A percentile compares a stretch with the other conserved stretches of the same genome.
Evolutionary conservation across 2,797 vertebrate genomes (phyloP).

Genomic region (Clarias platycephalus): DNA sequence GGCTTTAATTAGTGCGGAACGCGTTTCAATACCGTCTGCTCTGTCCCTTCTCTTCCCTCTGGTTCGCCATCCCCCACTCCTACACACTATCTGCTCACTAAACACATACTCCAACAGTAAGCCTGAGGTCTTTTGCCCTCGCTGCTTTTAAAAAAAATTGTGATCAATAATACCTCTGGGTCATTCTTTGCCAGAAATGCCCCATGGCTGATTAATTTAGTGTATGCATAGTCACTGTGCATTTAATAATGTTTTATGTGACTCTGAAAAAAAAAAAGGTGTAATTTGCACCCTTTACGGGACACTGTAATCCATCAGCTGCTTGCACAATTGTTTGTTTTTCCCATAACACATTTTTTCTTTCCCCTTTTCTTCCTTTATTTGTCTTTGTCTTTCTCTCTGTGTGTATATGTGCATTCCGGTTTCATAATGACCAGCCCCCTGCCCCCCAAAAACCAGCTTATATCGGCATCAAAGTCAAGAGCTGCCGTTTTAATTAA

Average conservation of each 20-base stretch:
- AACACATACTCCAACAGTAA: not conserved
- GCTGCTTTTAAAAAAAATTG: conserved; percentile 36
- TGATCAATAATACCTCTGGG: conserved; percentile 81
- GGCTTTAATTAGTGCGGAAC: conserved; percentile 88
- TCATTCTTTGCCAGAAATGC: conserved; percentile 79
- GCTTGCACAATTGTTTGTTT: conserved; percentile 50
- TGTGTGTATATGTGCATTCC: not conserved
- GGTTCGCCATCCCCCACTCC: conserved; percentile 30
- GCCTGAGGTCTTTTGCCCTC: conserved; percentile 31
- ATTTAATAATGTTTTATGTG: conserved; percentile 84
- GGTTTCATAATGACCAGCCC: conserved; percentile 82
- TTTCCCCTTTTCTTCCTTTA: conserved; percentile 51
- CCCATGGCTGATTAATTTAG: conserved; percentile 82
- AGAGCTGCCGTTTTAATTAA: conserved; percentile 92
- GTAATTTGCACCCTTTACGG: conserved; percentile 82
- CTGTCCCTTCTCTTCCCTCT: conserved; percentile 29
- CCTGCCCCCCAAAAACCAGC: conserved; percentile 55
- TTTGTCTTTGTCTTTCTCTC: conserved; percentile 53
- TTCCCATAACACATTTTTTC: conserved; percentile 59
- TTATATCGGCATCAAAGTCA: conserved; percentile 88
- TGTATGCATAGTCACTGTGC: conserved; percentile 81
- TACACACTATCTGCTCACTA: conserved; percentile 37
- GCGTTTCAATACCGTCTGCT: conserved; percentile 61
- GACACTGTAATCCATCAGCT: conserved; percentile 79
- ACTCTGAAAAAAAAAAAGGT: conserved; percentile 73